Conservation (phyloP, 2,888 invertebrate genomes). For the Aquatica leii region DNA sequence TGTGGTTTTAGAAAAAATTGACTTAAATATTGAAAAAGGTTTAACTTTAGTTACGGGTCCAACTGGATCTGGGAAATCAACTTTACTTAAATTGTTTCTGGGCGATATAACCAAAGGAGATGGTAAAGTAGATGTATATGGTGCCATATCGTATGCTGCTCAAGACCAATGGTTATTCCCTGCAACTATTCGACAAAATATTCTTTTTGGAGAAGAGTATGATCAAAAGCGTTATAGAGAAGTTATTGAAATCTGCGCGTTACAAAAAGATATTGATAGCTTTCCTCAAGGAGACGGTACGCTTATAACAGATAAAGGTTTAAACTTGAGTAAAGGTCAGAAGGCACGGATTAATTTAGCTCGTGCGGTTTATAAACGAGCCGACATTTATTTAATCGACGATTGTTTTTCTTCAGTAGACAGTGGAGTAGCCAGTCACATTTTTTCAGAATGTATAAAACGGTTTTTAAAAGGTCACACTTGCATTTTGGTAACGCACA, state of each 20-base stretch:
- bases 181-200: conserved; percentile 73
- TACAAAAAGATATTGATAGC: conserved; percentile 72
- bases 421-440: conserved; percentile 71
- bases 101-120: conserved; percentile 73
- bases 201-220: conserved; percentile 72
- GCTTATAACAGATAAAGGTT: conserved; percentile 79
- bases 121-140: conserved; percentile 73
- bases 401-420: conserved; percentile 83
- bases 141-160: conserved; percentile 65
- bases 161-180: conserved; percentile 69
- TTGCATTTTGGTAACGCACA: conserved; percentile 71
- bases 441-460: conserved; percentile 74
- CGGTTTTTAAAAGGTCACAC: conserved; percentile 66
- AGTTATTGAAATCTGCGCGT: conserved; percentile 69
- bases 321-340: conserved; percentile 82
- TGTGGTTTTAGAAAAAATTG: conserved; percentile 56
- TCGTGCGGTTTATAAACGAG: conserved; percentile 74
- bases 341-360: conserved; percentile 80
- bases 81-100: conserved; percentile 64
- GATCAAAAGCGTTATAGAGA: conserved; percentile 64
- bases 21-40: conserved; percentile 55
- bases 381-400: conserved; percentile 78
- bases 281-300: conserved; percentile 77
- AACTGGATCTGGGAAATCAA: conserved; percentile 69
- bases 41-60: conserved; percentile 66